These are phyloP conservation scores for Limnodromus scolopaceus DNA, from an alignment of 2,797 vertebrate species.

Conservation along the genomic window DNA sequence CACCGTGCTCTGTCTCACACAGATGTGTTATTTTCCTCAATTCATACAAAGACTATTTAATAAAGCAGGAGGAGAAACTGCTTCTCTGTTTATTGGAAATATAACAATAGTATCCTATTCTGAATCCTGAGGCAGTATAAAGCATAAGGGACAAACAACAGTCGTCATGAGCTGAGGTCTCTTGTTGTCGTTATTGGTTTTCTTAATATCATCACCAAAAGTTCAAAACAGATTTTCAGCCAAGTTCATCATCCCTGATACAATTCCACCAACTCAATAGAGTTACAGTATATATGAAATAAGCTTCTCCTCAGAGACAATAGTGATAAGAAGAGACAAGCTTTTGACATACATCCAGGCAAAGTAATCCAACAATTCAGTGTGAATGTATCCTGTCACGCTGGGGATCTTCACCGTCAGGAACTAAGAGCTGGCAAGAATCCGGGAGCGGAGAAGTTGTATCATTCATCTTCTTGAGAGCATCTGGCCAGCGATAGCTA, in stretches of 20 bases:
- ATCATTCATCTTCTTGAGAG: background rate
- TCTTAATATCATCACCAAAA: background rate
- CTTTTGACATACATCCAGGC: background rate
- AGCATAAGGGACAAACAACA: background rate
- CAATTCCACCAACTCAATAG: background rate
- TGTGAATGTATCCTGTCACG: background rate
- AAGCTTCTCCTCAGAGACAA: background rate
- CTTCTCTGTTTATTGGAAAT: constrained; percentile 19
- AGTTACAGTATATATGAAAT: background rate
- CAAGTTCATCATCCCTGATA: background rate
- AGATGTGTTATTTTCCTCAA: background rate
- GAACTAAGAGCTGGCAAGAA: background rate
- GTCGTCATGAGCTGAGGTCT: background rate
- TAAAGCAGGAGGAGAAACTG: background rate
- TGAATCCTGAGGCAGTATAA: background rate
- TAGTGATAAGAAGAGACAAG: background rate
- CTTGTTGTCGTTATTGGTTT: fast-evolving
- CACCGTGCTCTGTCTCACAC: background rate
- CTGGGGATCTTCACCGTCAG: background rate
- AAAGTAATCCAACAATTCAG: background rate
- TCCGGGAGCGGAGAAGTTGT: background rate
- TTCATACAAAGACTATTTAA: background rate
- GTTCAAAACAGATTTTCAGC: background rate
- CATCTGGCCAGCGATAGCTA: background rate
- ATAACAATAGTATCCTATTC: constrained; percentile 29